phyloP scores from a whole-genome alignment of 35 echinoderm and acorn worm genomes.

The Eucidaris tribuloides region DNA sequence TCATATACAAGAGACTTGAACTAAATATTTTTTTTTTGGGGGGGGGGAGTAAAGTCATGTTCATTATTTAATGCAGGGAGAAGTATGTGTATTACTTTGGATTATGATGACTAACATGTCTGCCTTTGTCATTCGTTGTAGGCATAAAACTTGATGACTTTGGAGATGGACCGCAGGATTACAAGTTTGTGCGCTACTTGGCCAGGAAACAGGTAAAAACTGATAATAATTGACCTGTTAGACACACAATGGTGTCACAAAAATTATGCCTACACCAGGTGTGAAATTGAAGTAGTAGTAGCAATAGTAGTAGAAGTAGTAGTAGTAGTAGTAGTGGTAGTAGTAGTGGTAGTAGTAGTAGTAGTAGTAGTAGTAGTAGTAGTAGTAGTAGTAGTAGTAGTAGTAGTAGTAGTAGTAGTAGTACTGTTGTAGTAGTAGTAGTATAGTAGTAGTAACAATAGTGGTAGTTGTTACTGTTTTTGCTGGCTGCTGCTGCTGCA shows the following conservation, averaged over 20 bases:
- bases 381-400: neutral
- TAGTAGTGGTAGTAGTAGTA: neutral
- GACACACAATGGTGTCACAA: too few relatives aligned
- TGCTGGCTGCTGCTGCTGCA: too few relatives aligned
- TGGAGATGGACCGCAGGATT: constrained; percentile 83
- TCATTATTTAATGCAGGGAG: too few relatives aligned
- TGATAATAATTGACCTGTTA: too few relatives aligned
- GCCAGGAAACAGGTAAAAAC: constrained; percentile 68
- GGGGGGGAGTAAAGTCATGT: too few relatives aligned
- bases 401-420: neutral
- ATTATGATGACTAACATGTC: too few relatives aligned
- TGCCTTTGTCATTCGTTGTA: constrained; percentile 32
- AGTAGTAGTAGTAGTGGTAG: neutral
- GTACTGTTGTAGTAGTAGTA: too few relatives aligned
- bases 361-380: neutral
- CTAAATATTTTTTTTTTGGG: too few relatives aligned
- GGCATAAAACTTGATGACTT: constrained; percentile 70
- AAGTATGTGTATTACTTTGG: too few relatives aligned
- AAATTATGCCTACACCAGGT: too few relatives aligned
- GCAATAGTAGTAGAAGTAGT: neutral
- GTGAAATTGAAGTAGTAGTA: neutral
- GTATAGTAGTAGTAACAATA: too few relatives aligned
- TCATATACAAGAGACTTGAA: too few relatives aligned
- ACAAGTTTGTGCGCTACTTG: constrained; percentile 81
- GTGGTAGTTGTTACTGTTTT: neutral